Conservation (phyloP, 2,888 invertebrate species). For the Tribolium freemani region DNA sequence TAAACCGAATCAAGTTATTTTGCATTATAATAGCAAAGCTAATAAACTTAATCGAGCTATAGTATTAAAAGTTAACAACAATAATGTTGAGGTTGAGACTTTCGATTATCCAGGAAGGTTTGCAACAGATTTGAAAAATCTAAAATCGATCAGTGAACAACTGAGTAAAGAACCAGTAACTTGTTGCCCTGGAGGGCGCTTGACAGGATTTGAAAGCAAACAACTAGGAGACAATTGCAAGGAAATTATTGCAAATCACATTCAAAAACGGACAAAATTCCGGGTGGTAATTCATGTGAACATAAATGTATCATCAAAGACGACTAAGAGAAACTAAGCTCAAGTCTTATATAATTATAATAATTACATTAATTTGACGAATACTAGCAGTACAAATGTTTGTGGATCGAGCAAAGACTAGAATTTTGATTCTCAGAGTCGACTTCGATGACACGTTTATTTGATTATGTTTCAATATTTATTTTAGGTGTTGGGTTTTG, state of each 20-base stretch:
- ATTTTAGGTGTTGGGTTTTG: slow-evolving; percentile 9
- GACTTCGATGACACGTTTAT: neutral
- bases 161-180: slow-evolving; percentile 7
- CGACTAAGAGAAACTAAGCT: too few species aligned
- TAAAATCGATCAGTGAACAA: slow-evolving; percentile 5
- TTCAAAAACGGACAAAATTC: slow-evolving; percentile 12
- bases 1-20: slow-evolving; percentile 11
- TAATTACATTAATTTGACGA: too few species aligned
- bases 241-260: neutral
- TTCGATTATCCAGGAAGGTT: slow-evolving; percentile 4
- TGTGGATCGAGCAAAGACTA: too few species aligned
- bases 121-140: neutral
- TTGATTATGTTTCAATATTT: neutral
- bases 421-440: too few species aligned
- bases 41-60: slow-evolving; percentile 9
- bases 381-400: too few species aligned
- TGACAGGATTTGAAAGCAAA: slow-evolving; percentile 8
- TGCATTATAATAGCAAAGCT: neutral
- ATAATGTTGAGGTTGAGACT: slow-evolving; percentile 5
- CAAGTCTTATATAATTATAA: too few species aligned
- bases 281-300: slow-evolving; percentile 10
- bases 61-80: neutral
- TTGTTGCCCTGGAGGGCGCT: neutral
- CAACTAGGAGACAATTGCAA: neutral
- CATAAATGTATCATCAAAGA: too few species aligned